phyloP scores from a whole-genome alignment of 2,797 vertebrate genomes.

The Potorous gilbertii region DNA sequence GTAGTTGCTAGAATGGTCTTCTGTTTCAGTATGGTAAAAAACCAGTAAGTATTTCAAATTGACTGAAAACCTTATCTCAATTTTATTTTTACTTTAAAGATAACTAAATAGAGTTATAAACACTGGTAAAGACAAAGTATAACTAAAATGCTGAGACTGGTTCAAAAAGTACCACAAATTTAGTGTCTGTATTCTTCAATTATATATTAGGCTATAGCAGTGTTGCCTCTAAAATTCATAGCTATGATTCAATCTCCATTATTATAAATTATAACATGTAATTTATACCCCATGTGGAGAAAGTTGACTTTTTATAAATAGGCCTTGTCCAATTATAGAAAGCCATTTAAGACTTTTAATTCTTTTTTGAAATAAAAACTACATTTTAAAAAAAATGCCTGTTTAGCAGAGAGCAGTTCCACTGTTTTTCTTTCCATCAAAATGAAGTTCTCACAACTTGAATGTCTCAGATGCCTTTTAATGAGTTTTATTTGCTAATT shows the following conservation, averaged over 20 bases:
- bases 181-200: not conserved
- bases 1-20: not conserved
- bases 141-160: not conserved
- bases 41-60: not conserved
- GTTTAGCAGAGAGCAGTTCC: not conserved
- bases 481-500: not conserved
- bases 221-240: not conserved
- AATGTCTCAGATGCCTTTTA: not conserved
- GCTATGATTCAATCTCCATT: not conserved
- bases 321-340: not conserved
- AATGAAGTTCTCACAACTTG: not conserved
- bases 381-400: not conserved
- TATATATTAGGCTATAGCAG: not conserved
- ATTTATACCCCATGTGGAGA: not conserved
- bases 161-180: not conserved
- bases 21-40: not conserved
- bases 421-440: not conserved
- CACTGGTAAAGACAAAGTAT: constrained; percentile 1
- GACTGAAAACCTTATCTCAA: not conserved
- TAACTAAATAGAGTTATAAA: constrained; percentile 15
- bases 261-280: not conserved
- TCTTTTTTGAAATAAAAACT: not conserved
- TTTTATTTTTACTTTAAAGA: not conserved
- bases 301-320: not conserved
- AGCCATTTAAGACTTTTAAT: not conserved